Conservation (phyloP, 2,113 vertebrate genomes). For the Mungos mungo region DNA sequence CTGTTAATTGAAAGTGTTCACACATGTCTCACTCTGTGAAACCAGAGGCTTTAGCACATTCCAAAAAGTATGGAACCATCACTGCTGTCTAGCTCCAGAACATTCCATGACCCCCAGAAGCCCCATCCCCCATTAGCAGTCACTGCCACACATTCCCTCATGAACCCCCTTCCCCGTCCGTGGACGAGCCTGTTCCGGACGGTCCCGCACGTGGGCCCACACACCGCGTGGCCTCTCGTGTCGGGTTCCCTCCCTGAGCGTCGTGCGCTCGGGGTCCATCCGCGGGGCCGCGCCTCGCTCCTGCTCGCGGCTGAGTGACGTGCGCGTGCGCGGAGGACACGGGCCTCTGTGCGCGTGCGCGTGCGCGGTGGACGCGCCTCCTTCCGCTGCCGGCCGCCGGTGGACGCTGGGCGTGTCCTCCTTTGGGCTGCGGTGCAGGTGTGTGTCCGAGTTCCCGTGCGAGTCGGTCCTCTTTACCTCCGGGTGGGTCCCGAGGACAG, state of each 20-base stretch:
- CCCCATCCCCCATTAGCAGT: too few species aligned
- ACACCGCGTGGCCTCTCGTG: accelerated
- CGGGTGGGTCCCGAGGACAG: not conserved
- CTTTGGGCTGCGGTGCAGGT: not conserved
- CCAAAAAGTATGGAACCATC: not conserved
- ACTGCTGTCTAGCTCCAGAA: not conserved
- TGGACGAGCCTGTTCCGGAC: not conserved
- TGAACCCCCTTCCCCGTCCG: not conserved
- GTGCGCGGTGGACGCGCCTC: not conserved
- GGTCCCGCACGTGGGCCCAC: not conserved
- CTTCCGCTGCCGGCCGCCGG: accelerated
- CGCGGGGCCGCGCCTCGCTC: too few species aligned
- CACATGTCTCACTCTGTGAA: not conserved
- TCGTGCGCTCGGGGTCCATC: accelerated
- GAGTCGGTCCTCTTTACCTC: accelerated
- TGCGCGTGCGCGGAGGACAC: not conserved
- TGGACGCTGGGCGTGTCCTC: not conserved
- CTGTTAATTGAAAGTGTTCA: too few species aligned
- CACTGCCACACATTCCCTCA: too few species aligned
- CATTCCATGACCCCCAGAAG: not conserved
- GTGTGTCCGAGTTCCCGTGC: accelerated
- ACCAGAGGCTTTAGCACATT: not conserved
- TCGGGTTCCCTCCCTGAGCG: not conserved
- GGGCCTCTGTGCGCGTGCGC: too few species aligned
- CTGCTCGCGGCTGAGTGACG: too few species aligned